Evolutionary conservation across 2,888 invertebrate genomes (phyloP).

Genomic region (Phytoseiulus persimilis): DNA sequence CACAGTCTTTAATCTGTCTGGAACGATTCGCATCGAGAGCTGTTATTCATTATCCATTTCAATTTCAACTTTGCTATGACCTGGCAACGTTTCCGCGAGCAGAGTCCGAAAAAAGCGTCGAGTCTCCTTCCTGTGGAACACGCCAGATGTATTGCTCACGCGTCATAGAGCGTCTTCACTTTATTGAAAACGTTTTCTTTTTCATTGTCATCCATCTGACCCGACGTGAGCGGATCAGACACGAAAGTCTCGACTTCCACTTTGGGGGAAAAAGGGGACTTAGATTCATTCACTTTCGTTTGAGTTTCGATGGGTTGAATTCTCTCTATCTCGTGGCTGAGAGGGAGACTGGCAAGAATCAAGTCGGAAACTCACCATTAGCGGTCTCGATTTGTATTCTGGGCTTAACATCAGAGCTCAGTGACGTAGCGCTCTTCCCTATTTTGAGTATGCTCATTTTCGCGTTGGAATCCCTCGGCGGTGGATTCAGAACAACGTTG

Average conservation of each 20-base stretch:
- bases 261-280: background rate
- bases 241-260: slow-evolving; percentile 17
- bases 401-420: background rate
- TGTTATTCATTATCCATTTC: background rate
- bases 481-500: background rate
- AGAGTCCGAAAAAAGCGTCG: no score
- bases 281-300: background rate
- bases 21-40: background rate
- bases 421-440: background rate
- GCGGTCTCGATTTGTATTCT: background rate
- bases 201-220: slow-evolving; percentile 25
- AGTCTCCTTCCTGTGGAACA: no score
- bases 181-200: slow-evolving; percentile 21
- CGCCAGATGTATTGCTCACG: background rate
- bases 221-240: slow-evolving; percentile 13
- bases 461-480: background rate
- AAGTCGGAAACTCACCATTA: background rate
- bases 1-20: background rate
- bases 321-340: no score
- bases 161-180: slow-evolving; percentile 8
- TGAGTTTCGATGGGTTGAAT: background rate
- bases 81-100: background rate
- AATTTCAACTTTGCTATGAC: background rate
- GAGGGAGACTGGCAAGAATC: background rate
- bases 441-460: background rate